phyloP scores from a whole-genome alignment of 2,888 invertebrate genomes.

The Pediacus dermestoides region DNA sequence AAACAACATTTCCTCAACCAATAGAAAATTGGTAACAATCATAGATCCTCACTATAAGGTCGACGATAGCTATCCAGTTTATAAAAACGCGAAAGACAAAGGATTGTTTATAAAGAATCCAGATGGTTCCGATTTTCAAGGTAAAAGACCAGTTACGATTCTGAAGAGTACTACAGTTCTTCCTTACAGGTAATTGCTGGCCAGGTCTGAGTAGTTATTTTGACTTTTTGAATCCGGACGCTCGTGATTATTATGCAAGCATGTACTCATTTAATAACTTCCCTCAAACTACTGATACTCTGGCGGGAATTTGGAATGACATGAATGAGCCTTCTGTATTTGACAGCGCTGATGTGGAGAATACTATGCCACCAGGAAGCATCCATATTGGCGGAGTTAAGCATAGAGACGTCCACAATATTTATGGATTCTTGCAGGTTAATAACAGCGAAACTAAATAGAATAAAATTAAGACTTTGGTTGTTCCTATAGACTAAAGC shows the following conservation, averaged over 20 bases:
- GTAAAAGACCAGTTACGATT: no score
- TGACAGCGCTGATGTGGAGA: constrained; percentile 60
- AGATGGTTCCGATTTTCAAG: constrained; percentile 40
- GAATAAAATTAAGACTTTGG: no score
- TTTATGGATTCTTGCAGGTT: constrained; percentile 74
- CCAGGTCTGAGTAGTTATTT: constrained; percentile 91
- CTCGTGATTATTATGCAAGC: constrained; percentile 74
- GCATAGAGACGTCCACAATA: constrained; percentile 90
- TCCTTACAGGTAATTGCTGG: constrained; percentile 77
- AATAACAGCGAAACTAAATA: no score
- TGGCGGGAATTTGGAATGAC: constrained; percentile 90
- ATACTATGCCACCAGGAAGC: constrained; percentile 91
- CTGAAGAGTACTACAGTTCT: no score
- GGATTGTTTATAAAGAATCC: constrained; percentile 58
- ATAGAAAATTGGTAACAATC: constrained; percentile 87
- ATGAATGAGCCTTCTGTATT: constrained; percentile 99
- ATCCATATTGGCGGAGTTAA: constrained; percentile 77
- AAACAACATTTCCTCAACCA: constrained; percentile 76
- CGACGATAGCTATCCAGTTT: constrained; percentile 80
- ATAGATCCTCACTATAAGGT: constrained; percentile 97
- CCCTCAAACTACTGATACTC: constrained; percentile 60
- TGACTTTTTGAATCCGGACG: constrained; percentile 86
- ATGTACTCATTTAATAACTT: constrained; percentile 61
- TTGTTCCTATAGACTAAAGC: constrained; percentile 62
- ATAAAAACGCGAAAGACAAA: constrained; percentile 74